Evolutionary conservation across 2,888 invertebrate species (phyloP), one percentile per base, ranked within the genome.

Genomic region (Rhodophaea formosa): DNA sequence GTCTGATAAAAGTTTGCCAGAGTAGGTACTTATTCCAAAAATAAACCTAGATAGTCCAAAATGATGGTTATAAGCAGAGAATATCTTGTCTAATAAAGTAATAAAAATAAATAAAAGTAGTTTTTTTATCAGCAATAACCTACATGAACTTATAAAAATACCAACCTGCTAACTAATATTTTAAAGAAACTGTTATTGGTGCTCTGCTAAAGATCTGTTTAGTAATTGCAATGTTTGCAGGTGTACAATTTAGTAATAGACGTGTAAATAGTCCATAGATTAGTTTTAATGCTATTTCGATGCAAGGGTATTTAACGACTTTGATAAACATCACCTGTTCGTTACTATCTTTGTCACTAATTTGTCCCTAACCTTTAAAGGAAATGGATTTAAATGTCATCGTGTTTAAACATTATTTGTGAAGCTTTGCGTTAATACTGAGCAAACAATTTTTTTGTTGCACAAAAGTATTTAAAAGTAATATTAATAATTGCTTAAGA

Each of bases 361-460:
- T 51, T 17, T 32, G 32, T 35, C 17, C 35, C 7, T 0, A 39
- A 10, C 39, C 10, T 10, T 39, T 35, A 12, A 49, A 8, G 30
- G 6, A 23, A 8, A 10, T 35, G 51, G 30, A 51, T 49, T 56
- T 43, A 49, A 56, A 47, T 49, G 39, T 42, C 42, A 16, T 49
- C 42, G 43, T 56, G 47, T 56, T 56, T 51, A n/a, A 49, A 43
- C 47, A 8, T 84, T 86, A 83, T 86, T 84, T 85, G 86, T 84
- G 75, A 84, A 90, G 89, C 82, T 86, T 76, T 78, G 69, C 67
- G 83, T 77, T 84, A 87, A 90, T 79, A 90, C 87, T 89, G 77
- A 67, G 70, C 79, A 79, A 88, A 88, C 85, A 23, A 23, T 3
- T 23, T 3, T 5, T 23, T 3, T 3, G 23, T 23, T 23, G 5